Percentiles rank a stretch among this genome's conserved stretches.
Conservation (phyloP, 1,140 invertebrate genomes). For the Neoseiulus cucumeris region DNA sequence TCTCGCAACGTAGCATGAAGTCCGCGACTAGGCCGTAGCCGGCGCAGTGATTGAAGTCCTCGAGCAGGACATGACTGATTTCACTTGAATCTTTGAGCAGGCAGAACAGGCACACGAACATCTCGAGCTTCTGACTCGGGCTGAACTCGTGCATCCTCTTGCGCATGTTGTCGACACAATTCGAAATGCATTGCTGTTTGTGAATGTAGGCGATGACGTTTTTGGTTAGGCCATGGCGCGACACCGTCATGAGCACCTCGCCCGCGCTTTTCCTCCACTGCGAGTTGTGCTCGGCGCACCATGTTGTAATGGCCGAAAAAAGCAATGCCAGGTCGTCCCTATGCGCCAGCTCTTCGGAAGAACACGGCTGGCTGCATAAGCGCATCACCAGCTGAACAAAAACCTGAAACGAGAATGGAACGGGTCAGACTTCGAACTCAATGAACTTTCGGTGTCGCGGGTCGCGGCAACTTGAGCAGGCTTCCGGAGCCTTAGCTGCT, state of each 20-base stretch:
- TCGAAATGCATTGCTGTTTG: slow-evolving; percentile 78
- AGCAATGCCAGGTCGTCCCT: slow-evolving; percentile 88
- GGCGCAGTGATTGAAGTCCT: slow-evolving; percentile 82
- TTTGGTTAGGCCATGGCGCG: slow-evolving; percentile 72
- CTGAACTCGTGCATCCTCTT: slow-evolving; percentile 53
- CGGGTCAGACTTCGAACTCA: neutral
- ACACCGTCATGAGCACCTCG: slow-evolving; percentile 86
- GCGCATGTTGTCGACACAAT: slow-evolving; percentile 89
- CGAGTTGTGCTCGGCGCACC: slow-evolving; percentile 72
- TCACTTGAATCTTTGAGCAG: slow-evolving; percentile 97
- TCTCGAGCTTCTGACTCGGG: slow-evolving; percentile 48
- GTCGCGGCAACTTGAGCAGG: neutral
- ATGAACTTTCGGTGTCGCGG: neutral
- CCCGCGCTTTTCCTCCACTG: slow-evolving; percentile 91
- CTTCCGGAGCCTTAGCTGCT: neutral
- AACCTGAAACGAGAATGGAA: neutral
- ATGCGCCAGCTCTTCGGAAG: slow-evolving; percentile 82
- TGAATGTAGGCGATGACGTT: slow-evolving; percentile 90
- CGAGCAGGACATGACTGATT: slow-evolving; percentile 73
- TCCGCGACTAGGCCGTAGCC: slow-evolving; percentile 86
- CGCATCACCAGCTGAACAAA: slow-evolving; percentile 58
- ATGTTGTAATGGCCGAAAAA: slow-evolving; percentile 88
- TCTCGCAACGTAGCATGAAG: slow-evolving; percentile 66
- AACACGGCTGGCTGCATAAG: slow-evolving; percentile 70
- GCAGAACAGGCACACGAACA: slow-evolving; percentile 95